phyloP scores from a whole-genome alignment of 2,888 invertebrate species.

The Tridacna gigas region DNA sequence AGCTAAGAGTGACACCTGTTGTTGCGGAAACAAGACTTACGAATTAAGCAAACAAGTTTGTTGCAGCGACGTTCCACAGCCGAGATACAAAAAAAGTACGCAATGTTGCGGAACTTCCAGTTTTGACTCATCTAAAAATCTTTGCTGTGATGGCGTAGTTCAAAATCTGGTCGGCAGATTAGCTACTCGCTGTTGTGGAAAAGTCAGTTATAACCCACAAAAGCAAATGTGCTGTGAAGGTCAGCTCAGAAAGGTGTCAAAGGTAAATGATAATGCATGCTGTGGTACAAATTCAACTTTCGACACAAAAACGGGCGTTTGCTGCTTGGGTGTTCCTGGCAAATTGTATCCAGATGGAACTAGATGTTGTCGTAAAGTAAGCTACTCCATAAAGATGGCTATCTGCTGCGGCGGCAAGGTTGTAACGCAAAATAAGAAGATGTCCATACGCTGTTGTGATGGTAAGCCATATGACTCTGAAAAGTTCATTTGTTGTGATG shows the following conservation, averaged over 20 bases:
- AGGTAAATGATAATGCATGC: constrained; percentile 36
- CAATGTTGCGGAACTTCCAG: constrained; percentile 58
- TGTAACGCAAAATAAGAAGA: constrained; percentile 30
- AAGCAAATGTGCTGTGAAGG: constrained; percentile 41
- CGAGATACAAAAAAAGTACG: constrained; percentile 42
- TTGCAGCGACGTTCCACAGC: constrained; percentile 42
- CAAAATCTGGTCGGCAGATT: constrained; percentile 45
- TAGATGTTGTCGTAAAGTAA: constrained; percentile 43
- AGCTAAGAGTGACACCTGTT: constrained; percentile 45
- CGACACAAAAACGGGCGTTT: constrained; percentile 49
- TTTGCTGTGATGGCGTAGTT: constrained; percentile 52
- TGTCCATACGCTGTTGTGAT: constrained; percentile 35
- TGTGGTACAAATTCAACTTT: constrained; percentile 53
- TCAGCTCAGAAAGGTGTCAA: constrained; percentile 33
- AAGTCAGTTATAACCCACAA: constrained; percentile 44
- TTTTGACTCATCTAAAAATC: constrained; percentile 52
- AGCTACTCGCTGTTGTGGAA: constrained; percentile 52
- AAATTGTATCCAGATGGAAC: constrained; percentile 42
- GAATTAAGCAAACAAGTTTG: constrained; percentile 46
- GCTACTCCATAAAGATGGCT: constrained; percentile 30
- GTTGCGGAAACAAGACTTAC: constrained; percentile 53
- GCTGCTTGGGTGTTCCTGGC: constrained; percentile 50
- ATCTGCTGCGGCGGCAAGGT: constrained; percentile 55
- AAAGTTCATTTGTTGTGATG: constrained; percentile 49
- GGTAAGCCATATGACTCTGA: constrained; percentile 36